These are phyloP conservation scores for Paramormyrops hopkinsi DNA, from an alignment of 2,797 vertebrate genomes.

Conservation along the genomic window DNA sequence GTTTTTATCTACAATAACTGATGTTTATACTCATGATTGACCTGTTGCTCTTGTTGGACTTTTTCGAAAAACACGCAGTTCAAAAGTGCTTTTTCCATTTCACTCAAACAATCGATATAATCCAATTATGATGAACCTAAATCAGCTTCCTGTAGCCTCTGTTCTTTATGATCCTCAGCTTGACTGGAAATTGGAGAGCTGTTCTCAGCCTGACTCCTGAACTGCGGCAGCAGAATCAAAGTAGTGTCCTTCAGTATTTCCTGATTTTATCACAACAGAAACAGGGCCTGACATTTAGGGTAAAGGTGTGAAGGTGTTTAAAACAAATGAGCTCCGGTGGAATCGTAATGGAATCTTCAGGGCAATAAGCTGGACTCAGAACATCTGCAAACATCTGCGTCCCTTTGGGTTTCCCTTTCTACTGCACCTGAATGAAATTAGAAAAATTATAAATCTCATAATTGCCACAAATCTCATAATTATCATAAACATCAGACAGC, in stretches of 20 bases:
- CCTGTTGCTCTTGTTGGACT: neutral
- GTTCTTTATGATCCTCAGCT: neutral
- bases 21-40: neutral
- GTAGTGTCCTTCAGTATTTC: neutral
- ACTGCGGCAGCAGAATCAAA: neutral
- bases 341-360: conserved; percentile 15
- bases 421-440: conserved; percentile 11
- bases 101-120: neutral
- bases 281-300: conserved; percentile 16
- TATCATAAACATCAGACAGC: neutral
- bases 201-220: neutral
- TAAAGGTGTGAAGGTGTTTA: conserved; percentile 20
- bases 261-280: neutral
- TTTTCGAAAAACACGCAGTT: neutral
- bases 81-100: neutral
- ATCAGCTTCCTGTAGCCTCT: neutral
- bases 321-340: conserved; percentile 19
- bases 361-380: conserved; percentile 8
- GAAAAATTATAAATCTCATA: neutral
- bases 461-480: neutral
- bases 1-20: conserved; percentile 4
- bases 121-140: neutral
- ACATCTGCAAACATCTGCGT: conserved; percentile 3
- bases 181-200: neutral
- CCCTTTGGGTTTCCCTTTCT: conserved; percentile 12